phyloP scores from a whole-genome alignment of 23 tunicate species.

The Oikopleura albicans region DNA sequence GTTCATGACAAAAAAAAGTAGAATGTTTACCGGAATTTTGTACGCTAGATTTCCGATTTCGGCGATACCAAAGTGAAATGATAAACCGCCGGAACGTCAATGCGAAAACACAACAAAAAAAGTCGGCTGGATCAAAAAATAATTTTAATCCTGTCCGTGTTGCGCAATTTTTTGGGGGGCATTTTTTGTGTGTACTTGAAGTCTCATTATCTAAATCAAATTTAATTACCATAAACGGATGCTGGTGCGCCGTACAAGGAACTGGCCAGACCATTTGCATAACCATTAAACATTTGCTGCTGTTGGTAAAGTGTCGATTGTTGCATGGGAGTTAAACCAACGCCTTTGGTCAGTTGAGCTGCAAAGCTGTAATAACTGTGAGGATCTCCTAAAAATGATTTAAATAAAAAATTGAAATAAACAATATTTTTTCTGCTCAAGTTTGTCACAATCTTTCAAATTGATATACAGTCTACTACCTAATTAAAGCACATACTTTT shows the following conservation, averaged over 20 bases:
- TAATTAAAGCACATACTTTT: no score
- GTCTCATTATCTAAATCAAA: no score
- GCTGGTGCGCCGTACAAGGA: neutral
- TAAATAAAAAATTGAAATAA: neutral
- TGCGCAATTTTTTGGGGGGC: no score
- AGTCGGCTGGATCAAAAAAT: neutral
- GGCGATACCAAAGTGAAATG: neutral
- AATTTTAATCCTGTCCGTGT: no score
- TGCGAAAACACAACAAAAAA: neutral
- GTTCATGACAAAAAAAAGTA: no score
- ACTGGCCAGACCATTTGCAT: neutral
- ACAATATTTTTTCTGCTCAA: no score
- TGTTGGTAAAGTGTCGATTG: neutral
- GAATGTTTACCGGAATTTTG: no score
- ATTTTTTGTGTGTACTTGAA: no score
- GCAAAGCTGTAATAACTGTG: slow-evolving; percentile 10
- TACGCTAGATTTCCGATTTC: neutral
- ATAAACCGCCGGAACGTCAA: neutral
- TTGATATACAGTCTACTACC: no score
- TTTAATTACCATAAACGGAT: neutral
- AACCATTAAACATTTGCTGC: slow-evolving; percentile 8
- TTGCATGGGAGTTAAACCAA: neutral
- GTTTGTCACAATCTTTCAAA: no score
- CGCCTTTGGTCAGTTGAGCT: neutral
- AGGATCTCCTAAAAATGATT: slow-evolving; percentile 5